Conservation (phyloP, 2,797 vertebrate species). For the Darevskia mixta region DNA sequence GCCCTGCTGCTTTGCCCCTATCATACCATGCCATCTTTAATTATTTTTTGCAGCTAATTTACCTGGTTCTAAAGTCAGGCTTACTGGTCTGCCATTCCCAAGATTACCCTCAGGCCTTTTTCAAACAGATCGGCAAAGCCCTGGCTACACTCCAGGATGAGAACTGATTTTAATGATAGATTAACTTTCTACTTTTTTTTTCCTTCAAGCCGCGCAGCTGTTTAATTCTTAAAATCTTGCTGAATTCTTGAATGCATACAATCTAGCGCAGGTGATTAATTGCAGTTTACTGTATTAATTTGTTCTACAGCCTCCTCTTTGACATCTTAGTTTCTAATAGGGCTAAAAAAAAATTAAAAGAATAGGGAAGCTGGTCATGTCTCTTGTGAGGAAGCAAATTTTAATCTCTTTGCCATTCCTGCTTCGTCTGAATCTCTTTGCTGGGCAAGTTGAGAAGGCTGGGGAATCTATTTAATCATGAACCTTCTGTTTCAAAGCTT, state of each 20-base stretch:
- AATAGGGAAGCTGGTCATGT: background rate
- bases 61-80: constrained; percentile 28
- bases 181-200: background rate
- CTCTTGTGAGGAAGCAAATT: too few relatives aligned
- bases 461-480: background rate
- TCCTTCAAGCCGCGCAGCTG: background rate
- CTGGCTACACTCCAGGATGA: background rate
- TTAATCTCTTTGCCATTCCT: background rate
- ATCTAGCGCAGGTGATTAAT: constrained; percentile 1
- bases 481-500: background rate
- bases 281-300: constrained; percentile 28
- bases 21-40: constrained; percentile 26
- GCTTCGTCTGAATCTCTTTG: background rate
- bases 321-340: background rate
- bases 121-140: background rate
- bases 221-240: constrained; percentile 25
- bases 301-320: constrained; percentile 13
- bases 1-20: background rate
- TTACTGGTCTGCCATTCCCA: constrained; percentile 15
- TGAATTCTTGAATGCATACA: constrained; percentile 30
- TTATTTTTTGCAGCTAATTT: constrained; percentile 38
- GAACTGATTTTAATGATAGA: constrained; percentile 34
- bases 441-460: background rate
- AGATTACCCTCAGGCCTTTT: background rate
- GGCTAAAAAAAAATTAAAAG: too few relatives aligned